Evolutionary conservation across 2,888 invertebrate genomes (phyloP).

Genomic region (Tupiocoris notatus): DNA sequence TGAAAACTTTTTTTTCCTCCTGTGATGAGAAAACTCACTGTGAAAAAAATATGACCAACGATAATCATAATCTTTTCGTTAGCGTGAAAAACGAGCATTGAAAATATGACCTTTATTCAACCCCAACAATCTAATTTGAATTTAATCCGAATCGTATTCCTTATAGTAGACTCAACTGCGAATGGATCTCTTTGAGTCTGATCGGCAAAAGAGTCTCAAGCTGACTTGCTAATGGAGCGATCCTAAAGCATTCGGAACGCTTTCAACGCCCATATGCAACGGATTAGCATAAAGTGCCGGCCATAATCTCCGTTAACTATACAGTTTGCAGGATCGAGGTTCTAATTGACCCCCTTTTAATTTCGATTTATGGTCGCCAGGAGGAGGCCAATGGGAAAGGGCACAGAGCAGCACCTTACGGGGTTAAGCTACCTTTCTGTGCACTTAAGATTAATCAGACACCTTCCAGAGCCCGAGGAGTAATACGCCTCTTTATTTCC

Average conservation of each 20-base stretch:
- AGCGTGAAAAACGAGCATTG: too few relatives aligned
- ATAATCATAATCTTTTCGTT: too few relatives aligned
- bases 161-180: too few relatives aligned
- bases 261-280: not conserved
- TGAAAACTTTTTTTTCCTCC: too few relatives aligned
- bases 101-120: too few relatives aligned
- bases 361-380: not conserved
- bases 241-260: not conserved
- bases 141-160: not conserved
- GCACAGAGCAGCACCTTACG: not conserved
- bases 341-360: conserved; percentile 4
- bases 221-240: not conserved
- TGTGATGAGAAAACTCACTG: too few relatives aligned
- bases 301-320: not conserved
- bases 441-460: not conserved
- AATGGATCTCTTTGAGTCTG: too few relatives aligned
- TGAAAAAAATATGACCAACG: too few relatives aligned
- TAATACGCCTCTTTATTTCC: too few relatives aligned
- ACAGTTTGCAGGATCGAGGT: not conserved
- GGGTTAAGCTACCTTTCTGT: not conserved
- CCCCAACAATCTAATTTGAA: not conserved
- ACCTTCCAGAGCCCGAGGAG: not conserved
- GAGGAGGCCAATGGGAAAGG: not conserved
- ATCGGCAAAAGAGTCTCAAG: not conserved
- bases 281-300: not conserved